Evolutionary conservation across 2,888 invertebrate species (phyloP).

Genomic region (Rhodophaea formosa): DNA sequence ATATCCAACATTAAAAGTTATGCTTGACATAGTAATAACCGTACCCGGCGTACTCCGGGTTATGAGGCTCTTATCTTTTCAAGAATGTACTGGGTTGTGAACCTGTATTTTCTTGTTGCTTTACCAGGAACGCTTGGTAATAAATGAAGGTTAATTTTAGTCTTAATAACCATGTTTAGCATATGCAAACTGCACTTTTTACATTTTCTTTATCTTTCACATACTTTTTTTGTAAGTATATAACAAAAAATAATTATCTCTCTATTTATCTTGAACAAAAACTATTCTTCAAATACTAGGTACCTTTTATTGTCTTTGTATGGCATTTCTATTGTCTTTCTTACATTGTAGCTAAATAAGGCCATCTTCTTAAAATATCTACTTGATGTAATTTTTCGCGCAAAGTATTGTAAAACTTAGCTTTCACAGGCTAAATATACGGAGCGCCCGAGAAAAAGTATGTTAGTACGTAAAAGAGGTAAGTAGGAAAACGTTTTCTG

Average conservation of each 20-base stretch:
- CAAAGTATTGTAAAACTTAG: too few species aligned
- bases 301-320: too few species aligned
- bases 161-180: too few species aligned
- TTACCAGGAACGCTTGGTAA: not conserved
- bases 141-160: not conserved
- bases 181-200: too few species aligned
- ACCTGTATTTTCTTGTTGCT: conserved; percentile 25
- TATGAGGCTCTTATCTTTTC: conserved; percentile 30
- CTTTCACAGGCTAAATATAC: conserved; percentile 10
- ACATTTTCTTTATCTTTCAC: too few species aligned
- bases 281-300: too few species aligned
- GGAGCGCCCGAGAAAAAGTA: not conserved
- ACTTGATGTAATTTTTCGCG: not conserved
- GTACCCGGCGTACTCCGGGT: conserved; percentile 20
- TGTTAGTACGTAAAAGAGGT: conserved; percentile 8
- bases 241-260: too few species aligned
- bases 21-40: conserved; percentile 22
- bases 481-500: conserved; percentile 8
- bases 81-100: conserved; percentile 22
- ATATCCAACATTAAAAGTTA: conserved; percentile 22
- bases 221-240: too few species aligned
- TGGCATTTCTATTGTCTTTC: too few species aligned
- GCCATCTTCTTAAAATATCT: conserved; percentile 19
- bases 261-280: too few species aligned
- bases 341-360: not conserved